Base-by-base conservation (phyloP, 1,140 invertebrate genomes). In the Vollenhovia emeryi region DNA sequence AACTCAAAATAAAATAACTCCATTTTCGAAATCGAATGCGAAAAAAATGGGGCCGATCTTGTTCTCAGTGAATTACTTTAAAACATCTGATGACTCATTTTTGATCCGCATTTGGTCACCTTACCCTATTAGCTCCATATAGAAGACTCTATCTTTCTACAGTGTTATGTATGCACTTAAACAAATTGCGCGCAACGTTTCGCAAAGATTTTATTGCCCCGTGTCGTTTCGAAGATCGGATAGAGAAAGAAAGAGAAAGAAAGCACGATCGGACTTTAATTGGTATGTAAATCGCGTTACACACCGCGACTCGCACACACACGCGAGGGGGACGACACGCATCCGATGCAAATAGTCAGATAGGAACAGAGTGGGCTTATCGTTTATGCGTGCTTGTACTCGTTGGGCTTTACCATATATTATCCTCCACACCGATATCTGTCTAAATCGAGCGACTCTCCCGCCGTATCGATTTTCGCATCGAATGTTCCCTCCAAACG, bases 201-300 rank as follows among this genome's bases (percentile, higher is more conserved):
- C 87, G 90, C 60, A 66, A 55, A 86, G 85, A 91, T 92, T 93
- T 93, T 89, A 92, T 92, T 64, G n/a, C n/a, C 33, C 3, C 5
- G n/a, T 87, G 87, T 59, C 64, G 15, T 55, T 82, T 85, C 18
- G n/a, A 76, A 69, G 36, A 15, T 18, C 24, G 85, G 24, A 59
- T 36, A 71, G 30, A 52, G 30, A 18, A 36, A 78, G 36, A 62
- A 48, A 30, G 9, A 13, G 60, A 18, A 6, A 40, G 59, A 21
- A 48, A 5, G n/a, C 24, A 45, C 27, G 64, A 73, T 52, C 43
- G 71, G 57, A 78, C 87, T 92, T 91, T 92, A 92, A 92, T 92
- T 92, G 92, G 85, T 91, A 92, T 92, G 92, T 92, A 92, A 92
- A 92, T 92, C 85, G 86, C 75, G 85, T 87, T 85, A 78, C 87